Evolutionary conservation across 2,797 vertebrate species (phyloP), one percentile per base, ranked within the genome.

Genomic region (Emydoidea blandingii): DNA sequence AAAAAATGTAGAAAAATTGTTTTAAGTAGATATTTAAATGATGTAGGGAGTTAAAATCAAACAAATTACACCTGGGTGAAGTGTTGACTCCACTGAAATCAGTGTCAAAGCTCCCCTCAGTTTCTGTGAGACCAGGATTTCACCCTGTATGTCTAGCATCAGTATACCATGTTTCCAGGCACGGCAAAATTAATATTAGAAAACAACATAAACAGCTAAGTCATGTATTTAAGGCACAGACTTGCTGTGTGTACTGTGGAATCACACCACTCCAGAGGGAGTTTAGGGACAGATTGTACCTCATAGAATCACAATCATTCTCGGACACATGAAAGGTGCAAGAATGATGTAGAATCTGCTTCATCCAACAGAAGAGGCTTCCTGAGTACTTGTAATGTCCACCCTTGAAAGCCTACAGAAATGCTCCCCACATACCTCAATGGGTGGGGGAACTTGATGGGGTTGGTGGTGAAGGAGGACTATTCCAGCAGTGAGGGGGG

Each of bases 141-240:
- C 56, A 57, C 23, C 56, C 11, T 79, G 76, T 57, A 83, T 81
- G 47, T 82, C 89, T 96, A 95, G 95, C 91, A 92, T 78, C 83
- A 89, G 93, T 97, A 72, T 94, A 62, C 78, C 87, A 57, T 49
- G 76, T 90, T 85, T 68, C 11, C 12, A 11, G 27, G 27, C 27
- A 12, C 2, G 11, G 56, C 25, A 57, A 57, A 57, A 68, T 37
- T n/a, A 68, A 16, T 68, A 68, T 37, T 96, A 95, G 95, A 97
- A 92, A 94, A 96, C 94, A 84, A 84, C 18, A 97, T 91, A 92
- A 95, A 96, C 94, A 83, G 87, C 21, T 0, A 96, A 91, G 95
- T 94, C 83, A 68, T 94, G 96, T 96, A 94, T 96, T 65, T 88
- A 96, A 96, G 93, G 81, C 92, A 92, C 87, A 49, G 21, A 91